These are phyloP conservation scores for Xiphydria camelus DNA, from an alignment of 2,888 invertebrate genomes.

Conservation along the genomic window DNA sequence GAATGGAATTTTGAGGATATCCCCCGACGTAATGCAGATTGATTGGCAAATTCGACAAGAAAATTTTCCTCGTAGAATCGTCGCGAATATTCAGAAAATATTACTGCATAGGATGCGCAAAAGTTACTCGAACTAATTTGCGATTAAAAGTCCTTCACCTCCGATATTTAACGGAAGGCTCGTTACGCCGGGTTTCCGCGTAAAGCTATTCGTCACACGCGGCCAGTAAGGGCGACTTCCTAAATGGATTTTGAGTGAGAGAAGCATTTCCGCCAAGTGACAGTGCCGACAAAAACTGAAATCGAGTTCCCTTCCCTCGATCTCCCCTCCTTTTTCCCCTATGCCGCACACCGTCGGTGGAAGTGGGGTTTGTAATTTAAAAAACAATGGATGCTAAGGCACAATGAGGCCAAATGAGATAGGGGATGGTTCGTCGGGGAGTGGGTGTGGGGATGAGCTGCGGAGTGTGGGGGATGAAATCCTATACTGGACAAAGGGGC, in stretches of 20 bases:
- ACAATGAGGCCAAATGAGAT: slow-evolving; percentile 58
- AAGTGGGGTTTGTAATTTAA: slow-evolving; percentile 56
- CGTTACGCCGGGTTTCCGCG: too few species aligned
- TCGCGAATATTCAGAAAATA: too few species aligned
- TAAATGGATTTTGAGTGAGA: slow-evolving; percentile 40
- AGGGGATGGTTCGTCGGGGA: slow-evolving; percentile 47
- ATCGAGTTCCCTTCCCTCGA: slow-evolving; percentile 51
- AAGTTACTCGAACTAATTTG: too few species aligned
- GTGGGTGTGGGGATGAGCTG: slow-evolving; percentile 36
- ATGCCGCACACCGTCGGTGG: slow-evolving; percentile 28
- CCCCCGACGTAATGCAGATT: too few species aligned
- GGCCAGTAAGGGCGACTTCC: slow-evolving; percentile 18
- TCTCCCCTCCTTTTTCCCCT: too few species aligned
- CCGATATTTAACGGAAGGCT: too few species aligned
- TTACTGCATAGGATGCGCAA: too few species aligned
- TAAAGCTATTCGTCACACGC: slow-evolving; percentile 6
- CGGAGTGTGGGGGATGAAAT: slow-evolving; percentile 45
- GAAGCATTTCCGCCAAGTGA: slow-evolving; percentile 50
- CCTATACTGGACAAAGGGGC: slow-evolving; percentile 48
- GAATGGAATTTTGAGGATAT: too few species aligned
- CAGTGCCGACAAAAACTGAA: slow-evolving; percentile 49
- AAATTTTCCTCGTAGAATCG: too few species aligned
- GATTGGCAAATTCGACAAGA: too few species aligned
- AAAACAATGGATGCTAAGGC: slow-evolving; percentile 55
- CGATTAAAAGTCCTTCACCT: too few species aligned